phyloP scores from a whole-genome alignment of 2,113 vertebrate species.

The Prietella phreatophila region DNA sequence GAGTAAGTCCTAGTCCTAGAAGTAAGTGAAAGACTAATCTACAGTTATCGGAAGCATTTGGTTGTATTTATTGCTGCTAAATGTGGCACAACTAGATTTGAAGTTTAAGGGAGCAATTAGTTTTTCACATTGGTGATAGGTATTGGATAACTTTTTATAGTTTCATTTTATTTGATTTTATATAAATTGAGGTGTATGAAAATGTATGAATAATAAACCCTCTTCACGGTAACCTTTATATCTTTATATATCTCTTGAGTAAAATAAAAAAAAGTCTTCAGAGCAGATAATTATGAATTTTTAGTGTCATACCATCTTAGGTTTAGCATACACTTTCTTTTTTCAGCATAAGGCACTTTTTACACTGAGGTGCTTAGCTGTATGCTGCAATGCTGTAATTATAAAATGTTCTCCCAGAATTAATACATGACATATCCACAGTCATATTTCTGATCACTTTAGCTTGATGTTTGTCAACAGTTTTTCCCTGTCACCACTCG shows the following conservation, averaged over 20 bases:
- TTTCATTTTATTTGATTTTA: slow-evolving; percentile 14
- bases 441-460: not conserved
- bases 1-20: too few relatives aligned
- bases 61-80: too few relatives aligned
- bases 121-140: too few relatives aligned
- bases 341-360: not conserved
- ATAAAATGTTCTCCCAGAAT: not conserved
- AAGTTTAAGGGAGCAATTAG: too few relatives aligned
- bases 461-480: not conserved
- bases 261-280: not conserved
- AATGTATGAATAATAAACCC: not conserved
- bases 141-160: not conserved
- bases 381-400: not conserved
- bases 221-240: not conserved
- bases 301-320: not conserved
- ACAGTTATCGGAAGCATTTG: too few relatives aligned
- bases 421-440: not conserved
- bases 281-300: not conserved
- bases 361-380: not conserved
- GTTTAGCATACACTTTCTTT: not conserved
- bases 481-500: too few relatives aligned
- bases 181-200: not conserved
- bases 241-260: not conserved
- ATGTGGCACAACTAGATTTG: too few relatives aligned
- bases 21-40: too few relatives aligned